These are phyloP conservation scores for Scolanthus callimorphus DNA, from an alignment of 92 coral and sea anemone genomes.

Conservation along the genomic window DNA sequence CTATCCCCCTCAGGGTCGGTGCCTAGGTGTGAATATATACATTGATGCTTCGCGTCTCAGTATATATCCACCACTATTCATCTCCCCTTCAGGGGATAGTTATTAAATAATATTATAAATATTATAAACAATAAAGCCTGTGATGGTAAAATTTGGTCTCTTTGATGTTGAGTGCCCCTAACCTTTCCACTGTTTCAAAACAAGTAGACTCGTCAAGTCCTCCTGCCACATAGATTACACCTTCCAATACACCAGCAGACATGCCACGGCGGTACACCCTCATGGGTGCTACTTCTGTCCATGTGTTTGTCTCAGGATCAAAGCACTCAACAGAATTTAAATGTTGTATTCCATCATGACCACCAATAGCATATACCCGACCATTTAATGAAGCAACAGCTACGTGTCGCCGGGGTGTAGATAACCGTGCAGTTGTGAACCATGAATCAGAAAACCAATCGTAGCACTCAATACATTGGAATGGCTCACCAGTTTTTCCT, in stretches of 20 bases:
- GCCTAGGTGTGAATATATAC: too few relatives aligned
- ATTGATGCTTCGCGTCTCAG: too few relatives aligned
- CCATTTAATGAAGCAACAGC: conserved; percentile 83
- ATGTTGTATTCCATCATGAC: conserved; percentile 93
- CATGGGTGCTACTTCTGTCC: conserved; percentile 82
- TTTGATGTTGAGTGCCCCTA: too few relatives aligned
- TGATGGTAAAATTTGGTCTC: too few relatives aligned
- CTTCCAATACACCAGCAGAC: conserved; percentile 93
- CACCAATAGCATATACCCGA: conserved; percentile 94
- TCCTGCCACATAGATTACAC: conserved; percentile 92
- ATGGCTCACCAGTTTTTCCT: conserved; percentile 97
- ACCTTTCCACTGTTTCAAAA: conserved; percentile 96
- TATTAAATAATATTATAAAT: too few relatives aligned
- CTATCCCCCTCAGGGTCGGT: too few relatives aligned
- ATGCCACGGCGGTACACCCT: conserved; percentile 86
- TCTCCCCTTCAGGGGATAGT: too few relatives aligned
- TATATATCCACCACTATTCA: too few relatives aligned
- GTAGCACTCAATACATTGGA: conserved; percentile 85
- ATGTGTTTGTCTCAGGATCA: conserved; percentile 73
- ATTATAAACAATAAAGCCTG: too few relatives aligned
- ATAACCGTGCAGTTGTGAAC: conserved; percentile 77
- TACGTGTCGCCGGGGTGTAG: conserved; percentile 91
- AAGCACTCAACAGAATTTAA: conserved; percentile 91
- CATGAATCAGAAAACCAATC: conserved; percentile 90
- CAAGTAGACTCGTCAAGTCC: conserved; percentile 96